These are phyloP conservation scores for Lutjanus argentimaculatus DNA, from an alignment of 2,797 vertebrate species.

Conservation along the genomic window DNA sequence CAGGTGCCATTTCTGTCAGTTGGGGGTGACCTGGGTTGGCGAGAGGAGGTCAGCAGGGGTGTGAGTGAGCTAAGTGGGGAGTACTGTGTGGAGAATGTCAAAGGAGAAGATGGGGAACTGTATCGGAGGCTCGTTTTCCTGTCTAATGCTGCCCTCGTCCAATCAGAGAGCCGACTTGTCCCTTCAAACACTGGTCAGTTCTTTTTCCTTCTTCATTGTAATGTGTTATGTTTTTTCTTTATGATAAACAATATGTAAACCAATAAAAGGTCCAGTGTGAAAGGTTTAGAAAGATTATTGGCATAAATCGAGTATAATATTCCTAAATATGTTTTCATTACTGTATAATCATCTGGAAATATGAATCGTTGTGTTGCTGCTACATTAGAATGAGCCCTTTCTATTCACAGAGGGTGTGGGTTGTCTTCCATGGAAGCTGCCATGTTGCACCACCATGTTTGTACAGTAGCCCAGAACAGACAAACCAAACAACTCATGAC, in stretches of 20 bases:
- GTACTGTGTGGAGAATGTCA: constrained; percentile 93
- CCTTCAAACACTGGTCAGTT: constrained; percentile 67
- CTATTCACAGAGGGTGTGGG: too few species aligned
- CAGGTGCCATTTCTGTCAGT: constrained; percentile 97
- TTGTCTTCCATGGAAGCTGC: too few species aligned
- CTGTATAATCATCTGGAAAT: too few species aligned
- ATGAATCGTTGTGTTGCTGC: too few species aligned
- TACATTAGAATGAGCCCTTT: too few species aligned
- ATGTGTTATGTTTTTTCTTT: neutral
- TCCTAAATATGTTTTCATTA: too few species aligned
- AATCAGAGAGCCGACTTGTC: constrained; percentile 93
- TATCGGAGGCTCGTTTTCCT: constrained; percentile 95
- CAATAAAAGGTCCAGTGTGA: too few species aligned
- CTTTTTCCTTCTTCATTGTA: neutral
- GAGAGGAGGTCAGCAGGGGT: constrained; percentile 87
- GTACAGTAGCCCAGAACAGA: too few species aligned
- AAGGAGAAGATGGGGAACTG: constrained; percentile 88
- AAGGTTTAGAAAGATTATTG: too few species aligned
- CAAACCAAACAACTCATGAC: too few species aligned
- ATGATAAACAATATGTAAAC: neutral
- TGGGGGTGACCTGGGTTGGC: constrained; percentile 93
- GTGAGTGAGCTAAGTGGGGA: constrained; percentile 91
- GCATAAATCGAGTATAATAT: too few species aligned
- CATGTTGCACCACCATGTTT: too few species aligned
- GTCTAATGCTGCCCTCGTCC: constrained; percentile 91